Conservation (phyloP, 2,113 vertebrate genomes). For the Microcebus tavaratra region DNA sequence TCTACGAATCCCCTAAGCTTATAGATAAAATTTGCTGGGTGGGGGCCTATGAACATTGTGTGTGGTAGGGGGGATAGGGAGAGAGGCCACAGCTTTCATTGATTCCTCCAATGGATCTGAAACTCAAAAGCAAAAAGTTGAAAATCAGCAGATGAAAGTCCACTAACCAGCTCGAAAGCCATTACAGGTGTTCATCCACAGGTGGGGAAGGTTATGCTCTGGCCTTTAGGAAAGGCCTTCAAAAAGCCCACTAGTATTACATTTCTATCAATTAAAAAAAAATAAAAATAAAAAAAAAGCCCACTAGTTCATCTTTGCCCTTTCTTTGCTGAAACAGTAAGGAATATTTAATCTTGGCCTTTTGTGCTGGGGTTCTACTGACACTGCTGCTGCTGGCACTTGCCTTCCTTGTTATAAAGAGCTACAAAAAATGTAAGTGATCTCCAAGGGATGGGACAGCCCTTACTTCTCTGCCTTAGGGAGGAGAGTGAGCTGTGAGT, state of each 20-base stretch:
- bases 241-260: background rate
- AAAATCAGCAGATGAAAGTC: background rate
- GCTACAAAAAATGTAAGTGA: conserved; percentile 79
- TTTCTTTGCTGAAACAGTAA: conserved; percentile 63
- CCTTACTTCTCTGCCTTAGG: background rate
- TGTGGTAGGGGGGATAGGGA: background rate
- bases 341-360: conserved; percentile 64
- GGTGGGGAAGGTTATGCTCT: no score
- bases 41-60: background rate
- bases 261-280: no score
- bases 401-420: conserved; percentile 54
- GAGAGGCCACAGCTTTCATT: background rate
- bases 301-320: background rate
- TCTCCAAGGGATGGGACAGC: background rate
- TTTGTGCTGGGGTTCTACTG: conserved; percentile 75
- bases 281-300: no score
- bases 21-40: background rate
- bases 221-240: background rate
- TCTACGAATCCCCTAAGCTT: background rate
- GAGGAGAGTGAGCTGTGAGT: background rate
- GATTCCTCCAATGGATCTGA: background rate
- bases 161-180: background rate
- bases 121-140: background rate
- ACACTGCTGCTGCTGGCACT: conserved; percentile 56
- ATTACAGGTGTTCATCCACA: background rate